Conservation (phyloP, 2,888 invertebrate genomes). For the Cyrtodaria siliqua region DNA sequence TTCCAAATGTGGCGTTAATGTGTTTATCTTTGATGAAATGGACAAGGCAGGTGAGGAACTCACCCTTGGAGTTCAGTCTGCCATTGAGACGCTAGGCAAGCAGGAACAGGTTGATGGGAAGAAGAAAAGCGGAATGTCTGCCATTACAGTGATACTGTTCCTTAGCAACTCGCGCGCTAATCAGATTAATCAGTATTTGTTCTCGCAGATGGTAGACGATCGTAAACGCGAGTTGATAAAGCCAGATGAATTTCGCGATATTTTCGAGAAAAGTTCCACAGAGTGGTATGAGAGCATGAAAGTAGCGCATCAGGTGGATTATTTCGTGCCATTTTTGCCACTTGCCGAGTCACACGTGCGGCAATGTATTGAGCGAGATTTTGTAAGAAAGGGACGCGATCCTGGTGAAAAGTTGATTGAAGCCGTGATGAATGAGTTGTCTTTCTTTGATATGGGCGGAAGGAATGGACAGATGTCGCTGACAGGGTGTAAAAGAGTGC, state of each 20-base stretch:
- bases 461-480: conserved; percentile 70
- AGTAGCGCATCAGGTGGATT: conserved; percentile 65
- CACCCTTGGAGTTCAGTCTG: conserved; percentile 65
- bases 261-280: conserved; percentile 56
- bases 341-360: conserved; percentile 76
- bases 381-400: conserved; percentile 67
- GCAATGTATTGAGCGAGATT: conserved; percentile 77
- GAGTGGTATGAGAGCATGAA: conserved; percentile 74
- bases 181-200: conserved; percentile 71
- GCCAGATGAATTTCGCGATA: conserved; percentile 57
- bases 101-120: neutral
- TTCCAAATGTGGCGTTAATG: conserved; percentile 72
- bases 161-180: conserved; percentile 74
- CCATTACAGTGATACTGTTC: conserved; percentile 71
- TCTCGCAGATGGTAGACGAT: conserved; percentile 60
- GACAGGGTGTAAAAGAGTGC: conserved; percentile 81
- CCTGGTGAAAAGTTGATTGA: conserved; percentile 63
- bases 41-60: conserved; percentile 76
- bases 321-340: conserved; percentile 80
- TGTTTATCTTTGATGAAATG: conserved; percentile 83
- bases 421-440: conserved; percentile 72
- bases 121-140: neutral
- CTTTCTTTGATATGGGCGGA: conserved; percentile 71
- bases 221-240: conserved; percentile 59
- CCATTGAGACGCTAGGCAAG: conserved; percentile 51